phyloP scores from a whole-genome alignment of 2,797 vertebrate genomes.

The Helarctos malayanus region DNA sequence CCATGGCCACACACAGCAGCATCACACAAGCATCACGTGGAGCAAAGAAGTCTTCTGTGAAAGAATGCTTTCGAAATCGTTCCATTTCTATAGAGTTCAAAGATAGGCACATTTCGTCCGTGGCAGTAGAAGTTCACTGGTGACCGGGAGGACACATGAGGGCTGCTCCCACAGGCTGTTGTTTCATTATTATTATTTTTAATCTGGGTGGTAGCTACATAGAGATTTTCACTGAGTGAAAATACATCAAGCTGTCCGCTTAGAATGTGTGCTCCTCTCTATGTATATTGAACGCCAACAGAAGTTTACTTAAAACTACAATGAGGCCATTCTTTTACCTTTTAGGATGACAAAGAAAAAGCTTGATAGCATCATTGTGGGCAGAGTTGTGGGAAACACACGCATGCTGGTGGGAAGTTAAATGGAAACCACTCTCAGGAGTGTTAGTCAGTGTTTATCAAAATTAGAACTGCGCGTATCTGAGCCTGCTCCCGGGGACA shows the following conservation, averaged over 20 bases:
- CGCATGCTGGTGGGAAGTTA: background rate
- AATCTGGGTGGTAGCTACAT: background rate
- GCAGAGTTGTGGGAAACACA: background rate
- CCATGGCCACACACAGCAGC: background rate
- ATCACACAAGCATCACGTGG: background rate
- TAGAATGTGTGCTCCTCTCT: background rate
- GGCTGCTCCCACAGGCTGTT: background rate
- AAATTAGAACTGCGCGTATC: background rate
- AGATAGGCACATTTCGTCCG: background rate
- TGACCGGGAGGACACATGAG: background rate
- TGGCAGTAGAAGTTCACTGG: background rate
- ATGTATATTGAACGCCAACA: background rate
- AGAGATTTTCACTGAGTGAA: background rate
- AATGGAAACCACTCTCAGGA: background rate
- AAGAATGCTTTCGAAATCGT: background rate
- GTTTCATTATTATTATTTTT: background rate
- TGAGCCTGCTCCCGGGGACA: background rate
- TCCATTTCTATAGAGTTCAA: background rate
- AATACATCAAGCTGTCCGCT: background rate
- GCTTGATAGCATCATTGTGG: background rate
- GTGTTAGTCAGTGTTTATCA: background rate
- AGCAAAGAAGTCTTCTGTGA: background rate
- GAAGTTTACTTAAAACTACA: constrained; percentile 17
- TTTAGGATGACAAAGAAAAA: background rate
- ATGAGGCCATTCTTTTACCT: background rate